Evolutionary conservation across 2,113 vertebrate genomes (phyloP), one percentile per base, ranked within the genome.

Genomic region (Columba janthina): DNA sequence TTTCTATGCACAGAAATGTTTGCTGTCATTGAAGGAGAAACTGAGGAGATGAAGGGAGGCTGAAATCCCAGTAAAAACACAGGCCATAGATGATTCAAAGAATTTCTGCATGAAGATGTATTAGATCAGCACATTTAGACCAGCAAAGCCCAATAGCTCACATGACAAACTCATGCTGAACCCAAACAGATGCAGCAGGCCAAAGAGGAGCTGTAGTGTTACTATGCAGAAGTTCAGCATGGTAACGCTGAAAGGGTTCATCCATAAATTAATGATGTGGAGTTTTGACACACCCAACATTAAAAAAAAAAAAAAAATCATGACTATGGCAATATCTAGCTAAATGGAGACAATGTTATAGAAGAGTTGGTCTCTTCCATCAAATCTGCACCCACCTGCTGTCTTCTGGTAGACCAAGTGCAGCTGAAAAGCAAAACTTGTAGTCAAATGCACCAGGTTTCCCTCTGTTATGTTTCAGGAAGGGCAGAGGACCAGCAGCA

Each of bases 91-190:
- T 17, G 7, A 65, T 14, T 46, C 8, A 36, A 83, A 74, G 12
- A 2, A 31, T 19, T 88, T 69, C 21, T 88, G 4, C 31, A 34
- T 36, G 28, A 29, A 48, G 16, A 12, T 0, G 0, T 31, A 15
- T 50, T 54, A 53, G 12, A 38, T 25, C 40, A 72, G 4, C 17
- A 34, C 20, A 18, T 15, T 48, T 4, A 64, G 29, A n/a, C 17
- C 19, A 86, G 14, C 9, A 74, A 80, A 66, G 20, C 5, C 28
- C 25, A 38, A 28, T 4, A 32, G 12, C 31, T 82, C 19, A 11
- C 13, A 6, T 12, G 11, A 22, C 28, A 44, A 53, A 18, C 9
- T 86, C 25, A 22, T 24, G 20, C 25, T 71, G 73, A 31, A 74
- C n/a, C 10, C 24, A 65, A 32, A 50, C 8, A 71, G 31, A 44